Percentiles rank a stretch among this genome's conserved stretches.
These are phyloP conservation scores for Hermaeophaga mercurialis DNA, from an alignment of 2,888 invertebrate genomes.

Conservation along the genomic window DNA sequence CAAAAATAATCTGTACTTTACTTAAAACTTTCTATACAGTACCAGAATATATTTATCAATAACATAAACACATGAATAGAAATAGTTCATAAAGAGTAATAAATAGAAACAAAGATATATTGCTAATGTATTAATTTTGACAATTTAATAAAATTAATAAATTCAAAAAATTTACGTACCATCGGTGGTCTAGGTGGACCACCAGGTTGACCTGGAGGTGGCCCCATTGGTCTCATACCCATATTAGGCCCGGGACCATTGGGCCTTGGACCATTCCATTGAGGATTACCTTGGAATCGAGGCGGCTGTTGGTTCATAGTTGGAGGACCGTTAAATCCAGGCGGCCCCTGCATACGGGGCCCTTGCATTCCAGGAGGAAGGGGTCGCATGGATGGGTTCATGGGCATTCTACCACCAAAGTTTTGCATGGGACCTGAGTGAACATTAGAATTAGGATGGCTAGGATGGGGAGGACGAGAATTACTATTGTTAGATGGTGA, in stretches of 20 bases:
- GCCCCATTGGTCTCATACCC: constrained; percentile 62
- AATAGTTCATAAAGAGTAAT: too few relatives aligned
- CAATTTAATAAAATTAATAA: too few relatives aligned
- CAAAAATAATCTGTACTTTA: too few relatives aligned
- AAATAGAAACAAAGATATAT: too few relatives aligned
- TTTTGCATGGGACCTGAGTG: constrained; percentile 65
- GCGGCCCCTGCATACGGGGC: constrained; percentile 64
- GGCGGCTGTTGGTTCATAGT: constrained; percentile 59
- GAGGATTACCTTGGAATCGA: constrained; percentile 63
- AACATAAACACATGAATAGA: too few relatives aligned
- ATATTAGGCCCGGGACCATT: constrained; percentile 59
- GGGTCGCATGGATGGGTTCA: constrained; percentile 57
- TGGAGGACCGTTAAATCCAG: constrained; percentile 65
- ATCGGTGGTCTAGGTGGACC: constrained; percentile 65
- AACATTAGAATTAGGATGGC: constrained; percentile 62
- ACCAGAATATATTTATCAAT: too few relatives aligned
- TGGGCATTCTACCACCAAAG: constrained; percentile 61
- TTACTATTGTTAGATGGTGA: constrained; percentile 73
- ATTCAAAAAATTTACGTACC: constrained; percentile 56
- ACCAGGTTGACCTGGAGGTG: constrained; percentile 64
- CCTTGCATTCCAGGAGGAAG: constrained; percentile 65
- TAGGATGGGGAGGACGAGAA: constrained; percentile 66
- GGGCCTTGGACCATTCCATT: constrained; percentile 64
- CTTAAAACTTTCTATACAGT: too few relatives aligned
- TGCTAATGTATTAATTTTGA: too few relatives aligned